Evolutionary conservation across 2,888 invertebrate species (phyloP), one percentile per base, ranked within the genome.

Genomic region (Rhimphoctona megacephalus): DNA sequence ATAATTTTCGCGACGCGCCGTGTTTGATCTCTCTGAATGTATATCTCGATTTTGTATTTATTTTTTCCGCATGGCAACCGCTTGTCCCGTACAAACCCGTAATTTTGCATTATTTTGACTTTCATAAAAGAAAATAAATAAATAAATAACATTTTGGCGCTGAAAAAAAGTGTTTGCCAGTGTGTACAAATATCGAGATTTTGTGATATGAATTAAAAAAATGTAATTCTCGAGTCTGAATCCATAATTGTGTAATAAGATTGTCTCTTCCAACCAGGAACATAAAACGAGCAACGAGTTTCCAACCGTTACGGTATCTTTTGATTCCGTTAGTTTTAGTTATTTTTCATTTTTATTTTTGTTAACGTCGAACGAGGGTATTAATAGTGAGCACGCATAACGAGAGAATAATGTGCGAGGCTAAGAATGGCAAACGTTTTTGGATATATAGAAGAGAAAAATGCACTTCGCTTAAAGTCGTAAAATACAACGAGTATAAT

Each of bases 1-100:
- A 95, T 93, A 94, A 90, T 94, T 94, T 87, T 87, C 80, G 82
- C 85, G 85, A 86, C 88, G 84, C 88, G 79, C 85, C 85, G 78
- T 88, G 81, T 86, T 85, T 84, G 57, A 73, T 80, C 33, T n/a
- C 7, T 64, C 9, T n/a, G 17, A 46, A 30, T 46, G 39, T 57
- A 22, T 30, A 61, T 30, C 30, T 61, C 66, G 52, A 39, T 30
- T 43, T 19, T 54, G 14, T 61, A 4, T 46, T 14, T 33, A 30
- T 2, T 69, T 17, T 74, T 54, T 82, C 36, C 70, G n/a, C 49
- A 22, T 78, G 39, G 52, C 8, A 46, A n/a, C 14, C 39, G 19
- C 25, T 43, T 66, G 39, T 14, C 1, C 22, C 52, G 9, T 52
- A 17, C 3, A 39, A 73, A 66, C 72, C 39, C 30, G 61, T 61